Evolutionary conservation across 2,797 vertebrate species (phyloP), one percentile per base, ranked within the genome.

Genomic region (Catostomus latipinnis): DNA sequence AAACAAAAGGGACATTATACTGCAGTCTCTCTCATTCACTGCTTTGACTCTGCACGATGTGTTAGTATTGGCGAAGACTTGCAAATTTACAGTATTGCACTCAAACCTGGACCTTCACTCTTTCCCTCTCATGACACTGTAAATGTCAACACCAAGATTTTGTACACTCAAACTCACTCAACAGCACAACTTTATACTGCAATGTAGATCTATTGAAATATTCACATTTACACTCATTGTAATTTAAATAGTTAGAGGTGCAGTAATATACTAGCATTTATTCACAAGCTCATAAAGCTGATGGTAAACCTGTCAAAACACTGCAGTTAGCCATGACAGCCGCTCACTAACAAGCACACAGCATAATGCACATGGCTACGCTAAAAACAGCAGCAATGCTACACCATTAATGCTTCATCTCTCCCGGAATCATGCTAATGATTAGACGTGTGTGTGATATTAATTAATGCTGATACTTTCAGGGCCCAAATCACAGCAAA

Each of bases 1-100:
- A 86, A 83, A 82, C 78, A 85, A 80, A 22, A 83, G 82, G 52
- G 71, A 54, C 63, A 81, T 83, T 82, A 83, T 77, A 71, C 68
- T 11, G 73, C 76, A 78, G 66, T 81, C 74, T 52, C 66, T 83
- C 78, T 81, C 70, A 69, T 75, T 78, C 71, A 52, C 78, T 65
- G 63, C 72, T 76, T 61, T 72, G 69, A 76, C 16, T 80, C 63
- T 73, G 5, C n/a, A 76, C 49, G 67, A 65, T 63, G 53, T 48
- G 66, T 13, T 34, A 34, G 0, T 46, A n/a, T 71, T 82, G 48
- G 70, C 70, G 76, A 71, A 56, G 73, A 73, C 54, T 6, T 16
- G 14, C 56, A 54, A 69, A 65, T 74, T 74, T 18, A 75, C 81
- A 56, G 14, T 74, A 67, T 74, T 67, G 74, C 74, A 43, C 50